These are phyloP conservation scores for Mormoops blainvillei DNA, from an alignment of 2,113 vertebrate species.

Conservation along the genomic window DNA sequence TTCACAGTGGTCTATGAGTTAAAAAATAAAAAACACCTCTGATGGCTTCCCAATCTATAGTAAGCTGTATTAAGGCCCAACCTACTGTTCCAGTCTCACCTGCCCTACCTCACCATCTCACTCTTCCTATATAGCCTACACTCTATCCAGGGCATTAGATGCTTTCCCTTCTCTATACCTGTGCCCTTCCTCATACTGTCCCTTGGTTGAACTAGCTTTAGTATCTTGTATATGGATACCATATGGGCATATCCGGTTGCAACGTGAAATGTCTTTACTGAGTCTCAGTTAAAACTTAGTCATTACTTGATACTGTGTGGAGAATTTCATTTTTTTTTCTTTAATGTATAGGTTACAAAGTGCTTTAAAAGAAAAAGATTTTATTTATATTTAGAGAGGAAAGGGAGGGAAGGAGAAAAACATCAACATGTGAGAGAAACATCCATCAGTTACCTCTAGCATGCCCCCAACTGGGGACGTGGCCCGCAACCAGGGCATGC, in stretches of 20 bases:
- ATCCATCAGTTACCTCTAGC: too few species aligned
- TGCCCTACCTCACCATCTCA: neutral
- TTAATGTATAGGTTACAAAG: too few species aligned
- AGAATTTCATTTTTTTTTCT: conserved; percentile 7
- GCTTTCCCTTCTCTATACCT: neutral
- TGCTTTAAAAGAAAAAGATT: too few species aligned
- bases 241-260: neutral
- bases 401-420: too few species aligned
- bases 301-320: neutral
- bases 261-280: neutral
- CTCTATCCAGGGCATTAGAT: neutral
- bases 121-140: neutral
- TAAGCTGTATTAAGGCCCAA: neutral
- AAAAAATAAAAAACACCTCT: neutral
- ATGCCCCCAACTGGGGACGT: too few species aligned
- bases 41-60: neutral
- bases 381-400: too few species aligned
- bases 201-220: neutral
- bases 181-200: neutral
- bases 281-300: neutral
- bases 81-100: neutral
- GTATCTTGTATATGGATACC: neutral
- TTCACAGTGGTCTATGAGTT: neutral
- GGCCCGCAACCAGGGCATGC: too few species aligned
- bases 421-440: too few species aligned